Conservation (phyloP, 2,797 vertebrate genomes). For the Gobio occitaniae region DNA sequence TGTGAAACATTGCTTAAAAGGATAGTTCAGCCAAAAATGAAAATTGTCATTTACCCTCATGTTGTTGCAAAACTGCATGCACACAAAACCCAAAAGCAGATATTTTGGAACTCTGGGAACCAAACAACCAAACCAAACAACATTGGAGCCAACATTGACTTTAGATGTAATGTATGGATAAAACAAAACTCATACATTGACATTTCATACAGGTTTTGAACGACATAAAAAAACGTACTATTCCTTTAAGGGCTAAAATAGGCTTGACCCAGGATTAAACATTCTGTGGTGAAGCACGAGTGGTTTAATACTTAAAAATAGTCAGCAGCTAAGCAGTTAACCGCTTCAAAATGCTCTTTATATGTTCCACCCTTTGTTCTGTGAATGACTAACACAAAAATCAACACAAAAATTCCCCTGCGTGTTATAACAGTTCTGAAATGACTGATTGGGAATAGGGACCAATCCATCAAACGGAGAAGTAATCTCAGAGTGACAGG, state of each 20-base stretch:
- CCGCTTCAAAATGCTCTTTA: neutral
- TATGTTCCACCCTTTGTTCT: slow-evolving; percentile 1
- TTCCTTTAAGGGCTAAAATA: neutral
- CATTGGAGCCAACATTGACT: neutral
- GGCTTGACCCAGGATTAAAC: neutral
- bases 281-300: neutral
- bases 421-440: slow-evolving; percentile 46
- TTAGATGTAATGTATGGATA: neutral
- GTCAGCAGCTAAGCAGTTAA: neutral
- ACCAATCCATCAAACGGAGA: slow-evolving; percentile 63
- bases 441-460: slow-evolving; percentile 56
- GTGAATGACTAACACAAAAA: slow-evolving; percentile 26
- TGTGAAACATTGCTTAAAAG: neutral
- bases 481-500: slow-evolving; percentile 66
- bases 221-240: too few relatives aligned
- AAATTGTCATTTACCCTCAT: neutral
- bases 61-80: neutral
- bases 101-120: neutral
- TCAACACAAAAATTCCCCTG: slow-evolving; percentile 5
- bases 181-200: neutral
- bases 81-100: neutral
- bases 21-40: neutral
- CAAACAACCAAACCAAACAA: neutral
- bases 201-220: neutral
- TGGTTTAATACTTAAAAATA: neutral